Conservation (phyloP, 2,113 vertebrate species). For the Pteronura brasiliensis region DNA sequence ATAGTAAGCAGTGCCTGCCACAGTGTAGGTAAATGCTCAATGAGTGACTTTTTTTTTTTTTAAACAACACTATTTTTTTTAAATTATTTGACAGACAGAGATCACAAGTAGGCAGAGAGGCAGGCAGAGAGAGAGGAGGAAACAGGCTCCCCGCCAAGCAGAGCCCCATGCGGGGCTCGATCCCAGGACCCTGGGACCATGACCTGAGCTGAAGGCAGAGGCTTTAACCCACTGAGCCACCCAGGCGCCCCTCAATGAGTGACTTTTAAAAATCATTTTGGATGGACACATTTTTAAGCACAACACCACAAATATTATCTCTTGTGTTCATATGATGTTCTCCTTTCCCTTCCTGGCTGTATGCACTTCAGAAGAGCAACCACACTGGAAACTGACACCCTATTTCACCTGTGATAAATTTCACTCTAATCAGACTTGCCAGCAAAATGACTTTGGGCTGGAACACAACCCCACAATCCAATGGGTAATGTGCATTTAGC, state of each 20-base stretch:
- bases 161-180: no score
- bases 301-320: not conserved
- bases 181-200: no score
- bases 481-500: slow-evolving; percentile 52
- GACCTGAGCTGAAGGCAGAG: no score
- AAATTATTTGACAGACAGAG: no score
- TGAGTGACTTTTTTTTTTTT: not conserved
- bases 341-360: not conserved
- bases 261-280: slow-evolving; percentile 33
- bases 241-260: no score
- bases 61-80: no score
- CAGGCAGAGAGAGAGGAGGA: no score
- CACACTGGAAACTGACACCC: slow-evolving; percentile 23
- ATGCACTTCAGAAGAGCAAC: slow-evolving; percentile 5
- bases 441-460: slow-evolving; percentile 45
- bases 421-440: slow-evolving; percentile 61
- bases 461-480: slow-evolving; percentile 40
- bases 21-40: not conserved
- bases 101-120: no score
- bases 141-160: no score
- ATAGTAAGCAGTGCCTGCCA: not conserved
- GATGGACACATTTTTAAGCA: slow-evolving; percentile 41
- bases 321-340: slow-evolving; percentile 34
- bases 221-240: no score
- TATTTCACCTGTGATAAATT: no score